Conservation (phyloP, 2,888 invertebrate species). For the Apotomis capreana region DNA sequence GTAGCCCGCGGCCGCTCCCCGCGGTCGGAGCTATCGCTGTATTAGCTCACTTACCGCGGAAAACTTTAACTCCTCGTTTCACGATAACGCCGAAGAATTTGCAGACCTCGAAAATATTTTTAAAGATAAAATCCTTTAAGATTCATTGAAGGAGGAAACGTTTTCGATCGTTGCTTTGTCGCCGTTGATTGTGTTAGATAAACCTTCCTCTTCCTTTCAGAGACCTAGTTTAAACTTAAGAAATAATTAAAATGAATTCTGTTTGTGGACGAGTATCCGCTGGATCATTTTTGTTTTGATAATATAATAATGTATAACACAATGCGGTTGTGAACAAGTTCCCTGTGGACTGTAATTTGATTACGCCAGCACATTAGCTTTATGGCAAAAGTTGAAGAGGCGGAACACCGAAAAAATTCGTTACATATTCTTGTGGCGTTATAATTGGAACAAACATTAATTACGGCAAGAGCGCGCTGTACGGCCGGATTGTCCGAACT, state of each 20-base stretch:
- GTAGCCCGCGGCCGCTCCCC: slow-evolving; percentile 26
- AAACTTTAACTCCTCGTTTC: slow-evolving; percentile 58
- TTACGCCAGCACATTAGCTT: slow-evolving; percentile 27
- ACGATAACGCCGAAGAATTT: slow-evolving; percentile 60
- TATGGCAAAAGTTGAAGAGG: slow-evolving; percentile 36
- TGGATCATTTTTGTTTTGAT: background rate
- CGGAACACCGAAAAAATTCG: slow-evolving; percentile 36
- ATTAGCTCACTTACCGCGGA: slow-evolving; percentile 36
- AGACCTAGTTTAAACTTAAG: background rate
- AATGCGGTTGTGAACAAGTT: slow-evolving; percentile 7
- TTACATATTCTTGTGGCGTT: slow-evolving; percentile 55
- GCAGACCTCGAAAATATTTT: slow-evolving; percentile 57
- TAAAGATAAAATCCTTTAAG: slow-evolving; percentile 63
- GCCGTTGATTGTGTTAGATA: slow-evolving; percentile 14
- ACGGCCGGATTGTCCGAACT: slow-evolving; percentile 41
- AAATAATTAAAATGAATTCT: too few relatives aligned
- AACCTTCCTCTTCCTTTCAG: background rate
- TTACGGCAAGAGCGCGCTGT: slow-evolving; percentile 59
- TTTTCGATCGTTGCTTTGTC: slow-evolving; percentile 47
- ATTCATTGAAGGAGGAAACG: slow-evolving; percentile 57
- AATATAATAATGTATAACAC: background rate
- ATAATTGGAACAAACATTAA: slow-evolving; percentile 72
- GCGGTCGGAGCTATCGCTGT: slow-evolving; percentile 36
- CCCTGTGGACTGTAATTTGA: slow-evolving; percentile 30
- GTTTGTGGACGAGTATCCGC: background rate